These are phyloP conservation scores for Criorhina ranunculi DNA, from an alignment of 2,888 invertebrate genomes.

Conservation along the genomic window DNA sequence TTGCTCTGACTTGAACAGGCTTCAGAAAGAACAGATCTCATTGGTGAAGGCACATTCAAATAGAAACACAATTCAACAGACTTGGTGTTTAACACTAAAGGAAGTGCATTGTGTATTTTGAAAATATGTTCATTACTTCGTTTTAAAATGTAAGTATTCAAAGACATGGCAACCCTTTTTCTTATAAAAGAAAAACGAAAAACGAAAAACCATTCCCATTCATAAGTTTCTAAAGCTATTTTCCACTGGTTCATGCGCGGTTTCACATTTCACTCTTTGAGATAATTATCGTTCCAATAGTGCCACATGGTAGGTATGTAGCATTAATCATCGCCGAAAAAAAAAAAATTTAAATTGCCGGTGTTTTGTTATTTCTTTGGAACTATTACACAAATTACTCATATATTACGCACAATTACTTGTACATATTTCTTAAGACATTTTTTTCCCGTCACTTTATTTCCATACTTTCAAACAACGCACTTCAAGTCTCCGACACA, in stretches of 20 bases:
- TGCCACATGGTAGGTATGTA: conserved; percentile 48
- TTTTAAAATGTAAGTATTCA: no score
- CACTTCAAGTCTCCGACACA: conserved; percentile 16
- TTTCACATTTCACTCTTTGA: neutral
- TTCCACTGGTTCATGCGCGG: conserved; percentile 55
- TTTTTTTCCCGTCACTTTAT: conserved; percentile 17
- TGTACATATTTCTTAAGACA: conserved; percentile 1
- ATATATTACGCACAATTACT: neutral
- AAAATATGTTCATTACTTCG: no score
- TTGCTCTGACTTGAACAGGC: no score
- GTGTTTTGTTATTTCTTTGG: neutral
- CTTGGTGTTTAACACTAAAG: no score
- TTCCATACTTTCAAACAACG: conserved; percentile 15
- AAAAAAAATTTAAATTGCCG: neutral
- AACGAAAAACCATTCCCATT: conserved; percentile 8
- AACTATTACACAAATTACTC: no score
- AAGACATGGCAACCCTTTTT: conserved; percentile 31
- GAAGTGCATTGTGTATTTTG: no score
- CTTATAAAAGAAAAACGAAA: neutral
- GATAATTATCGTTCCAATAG: conserved; percentile 36
- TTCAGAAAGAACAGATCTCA: no score
- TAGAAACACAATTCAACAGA: no score
- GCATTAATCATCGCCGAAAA: conserved; percentile 28
- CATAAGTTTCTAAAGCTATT: conserved; percentile 22
- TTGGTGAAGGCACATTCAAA: no score